Percentiles rank a stretch among this genome's conserved stretches.
Conservation (phyloP, 2,113 vertebrate genomes). For the Martes martes region DNA sequence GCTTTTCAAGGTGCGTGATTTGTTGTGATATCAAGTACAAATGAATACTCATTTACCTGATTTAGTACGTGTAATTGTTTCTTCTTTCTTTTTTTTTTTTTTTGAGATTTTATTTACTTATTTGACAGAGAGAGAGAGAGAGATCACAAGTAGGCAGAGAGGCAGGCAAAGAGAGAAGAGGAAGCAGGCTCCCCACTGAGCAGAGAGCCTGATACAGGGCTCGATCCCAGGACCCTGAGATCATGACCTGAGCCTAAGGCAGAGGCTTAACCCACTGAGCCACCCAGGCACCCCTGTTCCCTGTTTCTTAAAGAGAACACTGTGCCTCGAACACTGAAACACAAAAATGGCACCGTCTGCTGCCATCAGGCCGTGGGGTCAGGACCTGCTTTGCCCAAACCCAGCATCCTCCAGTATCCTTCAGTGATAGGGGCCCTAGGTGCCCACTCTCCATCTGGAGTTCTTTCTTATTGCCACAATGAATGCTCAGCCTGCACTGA, state of each 20-base stretch:
- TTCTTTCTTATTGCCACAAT: fast-evolving
- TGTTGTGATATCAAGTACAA: not conserved
- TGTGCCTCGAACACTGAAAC: not conserved
- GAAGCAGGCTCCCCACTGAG: no score
- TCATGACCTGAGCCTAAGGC: no score
- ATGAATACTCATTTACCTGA: no score
- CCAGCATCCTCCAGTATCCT: not conserved
- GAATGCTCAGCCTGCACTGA: not conserved
- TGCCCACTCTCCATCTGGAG: not conserved
- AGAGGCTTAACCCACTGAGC: no score
- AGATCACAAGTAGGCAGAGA: no score
- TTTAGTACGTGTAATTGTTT: not conserved
- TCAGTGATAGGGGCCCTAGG: not conserved
- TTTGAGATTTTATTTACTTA: not conserved
- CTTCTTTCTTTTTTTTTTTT: not conserved
- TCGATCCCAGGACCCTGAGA: no score
- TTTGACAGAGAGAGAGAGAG: no score
- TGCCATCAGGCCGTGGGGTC: not conserved
- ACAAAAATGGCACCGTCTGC: no score
- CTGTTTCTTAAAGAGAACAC: not conserved
- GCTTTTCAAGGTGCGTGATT: not conserved
- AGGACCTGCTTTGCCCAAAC: not conserved
- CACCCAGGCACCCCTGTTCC: no score
- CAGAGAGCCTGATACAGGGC: no score
- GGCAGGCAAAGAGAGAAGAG: no score